Conservation (phyloP, 2,888 invertebrate genomes). For the Xylota segnis region DNA sequence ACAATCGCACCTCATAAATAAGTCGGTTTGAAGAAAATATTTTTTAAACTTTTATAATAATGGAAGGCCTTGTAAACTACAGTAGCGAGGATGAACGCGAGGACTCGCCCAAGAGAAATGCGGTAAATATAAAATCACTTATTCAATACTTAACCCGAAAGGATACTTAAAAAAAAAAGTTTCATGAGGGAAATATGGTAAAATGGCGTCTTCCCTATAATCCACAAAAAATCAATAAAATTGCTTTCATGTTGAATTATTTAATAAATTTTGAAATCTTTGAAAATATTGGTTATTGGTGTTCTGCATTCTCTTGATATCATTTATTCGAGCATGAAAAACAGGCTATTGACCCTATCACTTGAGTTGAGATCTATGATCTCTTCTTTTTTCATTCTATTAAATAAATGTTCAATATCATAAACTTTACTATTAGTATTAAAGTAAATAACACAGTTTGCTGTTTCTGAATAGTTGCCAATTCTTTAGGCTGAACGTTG, state of each 20-base stretch:
- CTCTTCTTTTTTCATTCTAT: conserved; percentile 27
- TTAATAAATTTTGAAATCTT: conserved; percentile 19
- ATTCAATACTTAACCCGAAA: conserved; percentile 27
- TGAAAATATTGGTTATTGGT: conserved; percentile 36
- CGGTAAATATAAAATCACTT: conserved; percentile 80
- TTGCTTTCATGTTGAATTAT: conserved; percentile 51
- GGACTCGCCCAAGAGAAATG: conserved; percentile 80
- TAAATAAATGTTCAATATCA: conserved; percentile 49
- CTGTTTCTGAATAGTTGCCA: conserved; percentile 86
- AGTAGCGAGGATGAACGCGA: conserved; percentile 92
- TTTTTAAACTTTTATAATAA: conserved; percentile 80
- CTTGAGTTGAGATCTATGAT: conserved; percentile 42
- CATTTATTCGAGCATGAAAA: conserved; percentile 47
- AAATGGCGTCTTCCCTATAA: conserved; percentile 68
- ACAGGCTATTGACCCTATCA: conserved; percentile 17
- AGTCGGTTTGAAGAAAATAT: not conserved
- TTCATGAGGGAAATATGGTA: conserved; percentile 41
- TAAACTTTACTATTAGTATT: conserved; percentile 60
- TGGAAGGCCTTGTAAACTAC: conserved; percentile 92
- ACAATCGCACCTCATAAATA: conserved; percentile 9
- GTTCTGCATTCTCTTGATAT: conserved; percentile 31
- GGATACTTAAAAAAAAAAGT: conserved; percentile 45
- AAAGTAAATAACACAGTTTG: conserved; percentile 84
- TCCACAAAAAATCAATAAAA: conserved; percentile 60
- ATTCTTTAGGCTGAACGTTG: conserved; percentile 83